Evolutionary conservation across 1,140 invertebrate genomes (phyloP), one percentile per base, ranked within the genome.

Genomic region (Ips typographus): DNA sequence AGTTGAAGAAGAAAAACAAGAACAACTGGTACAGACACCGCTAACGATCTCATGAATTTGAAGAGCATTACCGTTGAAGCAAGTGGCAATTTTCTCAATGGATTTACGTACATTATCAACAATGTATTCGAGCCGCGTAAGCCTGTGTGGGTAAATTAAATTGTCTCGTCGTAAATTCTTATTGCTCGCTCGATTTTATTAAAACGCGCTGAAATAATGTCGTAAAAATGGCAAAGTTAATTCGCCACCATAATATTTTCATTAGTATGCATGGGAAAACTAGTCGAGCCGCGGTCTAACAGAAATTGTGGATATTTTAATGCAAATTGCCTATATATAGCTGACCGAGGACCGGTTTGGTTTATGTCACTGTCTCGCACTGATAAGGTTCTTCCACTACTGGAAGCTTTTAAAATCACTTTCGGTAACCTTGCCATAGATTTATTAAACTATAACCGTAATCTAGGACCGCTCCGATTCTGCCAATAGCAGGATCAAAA

Each of bases 251-350:
- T 60, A 68, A 68, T 68, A 68, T 61, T 68, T 68, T 68, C 66
- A 68, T 68, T 68, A 61, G 58, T 68, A 68, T 68, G 57, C 66
- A 68, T 68, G 52, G 66, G 52, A 62, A 67, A 67, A 57, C 55
- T 59, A 58, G 56, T 57, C 37, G 62, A 7, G 40, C 22, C 52
- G 51, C 4, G 6, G 38, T 40, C 5, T 40, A 51, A 37, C 52
- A 43, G 52, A 55, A 53, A 56, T 65, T 56, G 52, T 55, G 42
- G 52, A 55, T 55, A 65, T 65, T 55, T 65, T 55, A 65, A 65
- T 65, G 62, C 62, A 65, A 65, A 65, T 65, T 55, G 62, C 40
- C 40, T 7, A 39, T 36, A 59, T 8, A 4, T 65, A 62, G 60
- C 38, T 4, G 22, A 51, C 40, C 1, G 40, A 7, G 36, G 22